These are phyloP conservation scores for Beroe forskalii DNA, from an alignment of 37 sponge, comb jelly and placozoan genomes.

Conservation along the genomic window DNA sequence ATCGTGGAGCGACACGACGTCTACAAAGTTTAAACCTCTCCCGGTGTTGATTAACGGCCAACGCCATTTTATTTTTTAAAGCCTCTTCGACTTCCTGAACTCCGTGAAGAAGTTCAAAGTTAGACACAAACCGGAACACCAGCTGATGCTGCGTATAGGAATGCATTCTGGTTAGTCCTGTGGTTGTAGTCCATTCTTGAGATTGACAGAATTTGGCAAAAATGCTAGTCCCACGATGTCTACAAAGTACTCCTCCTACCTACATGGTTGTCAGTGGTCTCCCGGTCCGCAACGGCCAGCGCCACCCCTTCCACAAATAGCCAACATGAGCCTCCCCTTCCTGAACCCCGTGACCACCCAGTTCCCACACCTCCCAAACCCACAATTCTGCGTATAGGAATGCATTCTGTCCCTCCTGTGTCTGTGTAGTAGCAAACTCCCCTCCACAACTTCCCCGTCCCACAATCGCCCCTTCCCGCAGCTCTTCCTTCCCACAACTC, in stretches of 20 bases:
- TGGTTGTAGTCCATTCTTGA: too few species aligned
- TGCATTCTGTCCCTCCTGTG: too few species aligned
- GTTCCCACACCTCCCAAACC: too few species aligned
- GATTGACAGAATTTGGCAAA: too few species aligned
- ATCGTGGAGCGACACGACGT: constrained; percentile 64
- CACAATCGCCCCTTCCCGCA: too few species aligned
- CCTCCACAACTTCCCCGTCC: too few species aligned
- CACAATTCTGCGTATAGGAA: too few species aligned
- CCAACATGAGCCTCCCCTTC: constrained; percentile 54
- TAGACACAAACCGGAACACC: constrained; percentile 40
- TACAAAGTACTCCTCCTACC: too few species aligned
- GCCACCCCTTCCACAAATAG: constrained; percentile 11
- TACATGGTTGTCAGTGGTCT: constrained; percentile 11
- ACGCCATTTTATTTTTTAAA: too few species aligned
- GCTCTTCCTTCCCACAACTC: too few species aligned
- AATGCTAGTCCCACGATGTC: too few species aligned
- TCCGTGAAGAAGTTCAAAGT: constrained; percentile 58
- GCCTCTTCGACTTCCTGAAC: constrained; percentile 60
- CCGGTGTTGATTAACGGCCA: constrained; percentile 33
- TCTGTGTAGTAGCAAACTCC: too few species aligned
- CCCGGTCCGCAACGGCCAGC: constrained; percentile 45
- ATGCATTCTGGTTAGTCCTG: constrained; percentile 56
- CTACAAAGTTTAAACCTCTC: constrained; percentile 64
- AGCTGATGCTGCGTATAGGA: constrained; percentile 58
- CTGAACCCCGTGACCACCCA: constrained; percentile 32